A percentile compares a stretch with the other conserved stretches of the same genome.
These are phyloP conservation scores for Onychomys arenicola DNA, from an alignment of 2,797 vertebrate species.

Conservation along the genomic window DNA sequence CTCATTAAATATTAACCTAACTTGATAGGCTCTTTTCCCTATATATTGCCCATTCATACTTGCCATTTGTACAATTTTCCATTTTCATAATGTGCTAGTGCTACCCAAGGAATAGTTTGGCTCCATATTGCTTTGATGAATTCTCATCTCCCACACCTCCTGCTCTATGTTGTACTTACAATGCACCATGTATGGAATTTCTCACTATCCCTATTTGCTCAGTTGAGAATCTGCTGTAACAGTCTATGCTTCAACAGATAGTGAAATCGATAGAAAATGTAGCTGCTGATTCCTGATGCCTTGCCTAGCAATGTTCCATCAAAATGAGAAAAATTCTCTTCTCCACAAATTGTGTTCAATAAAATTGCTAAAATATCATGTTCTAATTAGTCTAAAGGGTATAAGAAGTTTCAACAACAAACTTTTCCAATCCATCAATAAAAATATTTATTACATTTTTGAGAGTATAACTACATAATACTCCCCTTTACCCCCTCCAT, in stretches of 20 bases:
- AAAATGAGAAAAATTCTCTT: neutral
- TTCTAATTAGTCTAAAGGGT: neutral
- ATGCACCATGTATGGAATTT: neutral
- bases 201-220: neutral
- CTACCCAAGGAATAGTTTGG: neutral
- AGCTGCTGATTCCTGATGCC: neutral
- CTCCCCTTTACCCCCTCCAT: neutral
- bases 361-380: neutral
- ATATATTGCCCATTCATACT: neutral
- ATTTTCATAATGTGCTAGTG: neutral
- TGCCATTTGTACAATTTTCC: neutral
- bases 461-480: neutral
- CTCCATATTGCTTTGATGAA: neutral
- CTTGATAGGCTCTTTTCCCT: neutral
- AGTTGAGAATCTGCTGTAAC: accelerated
- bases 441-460: neutral
- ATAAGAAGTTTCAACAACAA: neutral
- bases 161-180: neutral
- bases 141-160: neutral
- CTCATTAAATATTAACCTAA: neutral
- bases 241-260: neutral
- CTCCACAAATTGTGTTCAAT: neutral
- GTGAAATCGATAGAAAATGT: neutral
- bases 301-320: neutral
- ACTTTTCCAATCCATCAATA: neutral